These are phyloP conservation scores for Diadophis punctatus DNA, from an alignment of 2,113 vertebrate genomes.

Conservation along the genomic window DNA sequence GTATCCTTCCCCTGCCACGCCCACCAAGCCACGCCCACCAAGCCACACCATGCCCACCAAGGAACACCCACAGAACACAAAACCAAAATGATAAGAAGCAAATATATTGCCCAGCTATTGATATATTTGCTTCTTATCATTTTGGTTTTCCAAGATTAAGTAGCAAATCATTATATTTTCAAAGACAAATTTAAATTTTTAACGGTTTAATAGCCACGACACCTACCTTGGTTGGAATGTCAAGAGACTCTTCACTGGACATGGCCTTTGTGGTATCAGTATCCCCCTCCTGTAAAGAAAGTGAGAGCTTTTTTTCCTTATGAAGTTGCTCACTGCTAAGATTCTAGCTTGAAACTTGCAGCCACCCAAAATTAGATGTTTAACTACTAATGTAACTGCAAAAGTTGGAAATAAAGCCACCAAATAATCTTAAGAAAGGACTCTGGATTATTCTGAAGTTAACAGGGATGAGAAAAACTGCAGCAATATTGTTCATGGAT, in stretches of 20 bases:
- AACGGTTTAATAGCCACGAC: background rate
- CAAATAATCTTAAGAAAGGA: background rate
- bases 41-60: no score
- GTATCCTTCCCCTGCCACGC: no score
- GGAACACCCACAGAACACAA: no score
- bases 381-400: background rate
- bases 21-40: no score
- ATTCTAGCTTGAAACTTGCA: background rate
- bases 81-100: no score
- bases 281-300: slow-evolving; percentile 40
- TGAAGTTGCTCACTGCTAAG: background rate
- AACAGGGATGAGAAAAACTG: no score
- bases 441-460: background rate
- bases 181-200: background rate
- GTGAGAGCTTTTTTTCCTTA: background rate
- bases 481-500: background rate
- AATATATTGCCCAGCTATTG: no score
- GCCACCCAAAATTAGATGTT: background rate
- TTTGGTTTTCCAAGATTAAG: background rate
- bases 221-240: slow-evolving; percentile 49
- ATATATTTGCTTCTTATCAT: background rate
- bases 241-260: slow-evolving; percentile 17
- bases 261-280: slow-evolving; percentile 43
- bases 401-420: background rate
- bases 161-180: background rate